Evolutionary conservation across 2,113 vertebrate genomes (phyloP), one percentile per base, ranked within the genome.

Genomic region (Stomatorhinus ivindoensis): DNA sequence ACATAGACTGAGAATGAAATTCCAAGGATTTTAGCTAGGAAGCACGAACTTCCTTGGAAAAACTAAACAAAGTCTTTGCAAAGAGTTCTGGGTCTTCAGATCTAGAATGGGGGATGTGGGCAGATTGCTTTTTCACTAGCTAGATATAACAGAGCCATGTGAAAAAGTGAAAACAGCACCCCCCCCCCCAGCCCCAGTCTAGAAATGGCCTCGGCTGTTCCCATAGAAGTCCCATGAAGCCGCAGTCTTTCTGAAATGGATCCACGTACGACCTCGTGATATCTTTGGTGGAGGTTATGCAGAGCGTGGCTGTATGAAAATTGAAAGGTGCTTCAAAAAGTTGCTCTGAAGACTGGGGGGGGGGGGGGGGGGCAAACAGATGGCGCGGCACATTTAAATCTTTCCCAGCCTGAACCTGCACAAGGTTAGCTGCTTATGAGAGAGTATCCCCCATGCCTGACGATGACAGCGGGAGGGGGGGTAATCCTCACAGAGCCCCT

Each of bases 401-500:
- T 27, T 73, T 39, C 8, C 39, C 65, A 13, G 21, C 47, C 35
- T 31, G 80, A 46, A 51, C 84, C 84, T 46, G 80, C 24, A 39
- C 6, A 58, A 51, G 82, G 88, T 85, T 51, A 84, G 76, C 73
- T 58, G 51, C 83, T 48, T 84, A 86, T 83, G 86, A 17, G 24
- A 53, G 19, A 87, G 35, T 58, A 85, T 87, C 65, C 24, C 39
- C 27, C 11, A 1, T 7, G 13, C 61, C 5, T 24, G 84, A 3
- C 1, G 9, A 27, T 15, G n/a, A 82, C 47, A 24, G 69, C 13
- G 4, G 39, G n/a, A 4, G 53, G 48, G 48, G 47, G 44, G 86
- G 44, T 90, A 89, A 92, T 89, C 88, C 89, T 88, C 73, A 88
- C 89, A 88, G 83, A 80, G 65, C 47, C 76, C 47, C 76, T 27